Conservation (phyloP, 2,888 invertebrate species). For the Campopleginae sp. region DNA sequence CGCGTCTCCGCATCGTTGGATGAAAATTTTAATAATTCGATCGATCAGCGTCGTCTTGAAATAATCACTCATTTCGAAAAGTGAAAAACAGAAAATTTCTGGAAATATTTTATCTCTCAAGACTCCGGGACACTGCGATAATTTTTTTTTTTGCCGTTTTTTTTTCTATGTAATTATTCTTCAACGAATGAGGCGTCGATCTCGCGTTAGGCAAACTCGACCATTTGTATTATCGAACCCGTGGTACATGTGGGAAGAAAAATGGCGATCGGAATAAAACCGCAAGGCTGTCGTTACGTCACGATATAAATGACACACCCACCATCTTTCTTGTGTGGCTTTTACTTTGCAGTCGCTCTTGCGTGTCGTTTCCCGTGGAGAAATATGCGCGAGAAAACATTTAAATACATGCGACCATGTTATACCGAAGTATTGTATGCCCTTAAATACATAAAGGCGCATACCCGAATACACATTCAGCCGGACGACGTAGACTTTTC, state of each 20-base stretch:
- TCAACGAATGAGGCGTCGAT: neutral
- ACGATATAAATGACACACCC: slow-evolving; percentile 38
- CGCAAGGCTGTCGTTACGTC: slow-evolving; percentile 51
- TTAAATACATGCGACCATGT: neutral
- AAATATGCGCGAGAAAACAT: slow-evolving; percentile 34
- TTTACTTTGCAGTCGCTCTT: slow-evolving; percentile 44
- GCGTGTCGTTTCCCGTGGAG: slow-evolving; percentile 20
- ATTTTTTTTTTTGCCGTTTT: neutral
- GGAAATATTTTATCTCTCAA: too few species aligned
- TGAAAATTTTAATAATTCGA: too few species aligned
- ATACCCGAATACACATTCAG: neutral
- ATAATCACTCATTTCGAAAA: too few species aligned
- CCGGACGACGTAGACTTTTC: neutral
- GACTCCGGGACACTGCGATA: too few species aligned
- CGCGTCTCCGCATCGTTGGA: too few species aligned
- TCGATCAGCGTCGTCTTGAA: too few species aligned
- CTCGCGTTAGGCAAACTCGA: neutral
- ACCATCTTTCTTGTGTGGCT: slow-evolving; percentile 52
- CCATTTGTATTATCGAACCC: neutral
- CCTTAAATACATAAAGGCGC: neutral
- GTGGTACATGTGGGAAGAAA: neutral
- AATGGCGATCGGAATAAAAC: neutral
- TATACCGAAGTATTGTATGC: neutral
- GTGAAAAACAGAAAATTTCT: too few species aligned
- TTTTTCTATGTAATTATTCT: neutral